A percentile compares a stretch with the other conserved stretches of the same genome.
These are phyloP conservation scores for Sphaeramia orbicularis DNA, from an alignment of 2,797 vertebrate genomes.

Conservation along the genomic window DNA sequence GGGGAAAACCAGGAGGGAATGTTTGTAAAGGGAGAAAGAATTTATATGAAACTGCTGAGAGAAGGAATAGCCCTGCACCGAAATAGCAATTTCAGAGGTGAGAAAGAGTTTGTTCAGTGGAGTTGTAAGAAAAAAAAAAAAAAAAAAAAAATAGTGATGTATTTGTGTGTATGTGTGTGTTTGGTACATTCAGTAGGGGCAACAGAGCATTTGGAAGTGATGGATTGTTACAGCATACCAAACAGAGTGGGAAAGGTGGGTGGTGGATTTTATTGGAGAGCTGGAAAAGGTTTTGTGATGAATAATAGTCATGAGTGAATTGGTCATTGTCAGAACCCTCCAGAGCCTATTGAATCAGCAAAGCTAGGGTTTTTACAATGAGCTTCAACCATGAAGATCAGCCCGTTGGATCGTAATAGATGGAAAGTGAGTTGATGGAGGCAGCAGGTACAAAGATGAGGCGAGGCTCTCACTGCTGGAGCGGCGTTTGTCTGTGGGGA, in stretches of 20 bases:
- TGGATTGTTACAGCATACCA: conserved; percentile 82
- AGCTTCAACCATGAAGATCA: conserved; percentile 74
- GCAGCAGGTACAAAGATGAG: conserved; percentile 73
- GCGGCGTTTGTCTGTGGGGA: conserved; percentile 72
- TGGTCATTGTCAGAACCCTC: conserved; percentile 83
- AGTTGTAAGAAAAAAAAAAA: conserved; percentile 69
- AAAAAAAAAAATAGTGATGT: conserved; percentile 59
- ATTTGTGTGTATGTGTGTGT: conserved; percentile 25
- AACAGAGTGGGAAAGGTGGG: conserved; percentile 78
- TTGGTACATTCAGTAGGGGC: conserved; percentile 47
- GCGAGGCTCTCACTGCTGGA: conserved; percentile 63
- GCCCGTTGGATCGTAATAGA: conserved; percentile 76
- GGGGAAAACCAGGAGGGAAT: conserved; percentile 65
- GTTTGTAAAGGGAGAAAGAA: conserved; percentile 72
- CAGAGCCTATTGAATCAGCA: conserved; percentile 80
- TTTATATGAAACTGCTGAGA: conserved; percentile 74
- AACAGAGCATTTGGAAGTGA: conserved; percentile 72
- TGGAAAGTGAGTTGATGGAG: conserved; percentile 82
- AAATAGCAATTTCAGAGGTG: conserved; percentile 77
- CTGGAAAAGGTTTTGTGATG: conserved; percentile 82
- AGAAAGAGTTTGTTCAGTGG: conserved; percentile 71
- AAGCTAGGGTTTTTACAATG: conserved; percentile 75
- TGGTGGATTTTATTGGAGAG: conserved; percentile 80
- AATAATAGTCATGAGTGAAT: conserved; percentile 84
- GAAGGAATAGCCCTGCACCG: conserved; percentile 68